A percentile compares a stretch with the other conserved stretches of the same genome.
phyloP scores from a whole-genome alignment of 1,140 invertebrate species.

The Leptonema lineaticorne region DNA sequence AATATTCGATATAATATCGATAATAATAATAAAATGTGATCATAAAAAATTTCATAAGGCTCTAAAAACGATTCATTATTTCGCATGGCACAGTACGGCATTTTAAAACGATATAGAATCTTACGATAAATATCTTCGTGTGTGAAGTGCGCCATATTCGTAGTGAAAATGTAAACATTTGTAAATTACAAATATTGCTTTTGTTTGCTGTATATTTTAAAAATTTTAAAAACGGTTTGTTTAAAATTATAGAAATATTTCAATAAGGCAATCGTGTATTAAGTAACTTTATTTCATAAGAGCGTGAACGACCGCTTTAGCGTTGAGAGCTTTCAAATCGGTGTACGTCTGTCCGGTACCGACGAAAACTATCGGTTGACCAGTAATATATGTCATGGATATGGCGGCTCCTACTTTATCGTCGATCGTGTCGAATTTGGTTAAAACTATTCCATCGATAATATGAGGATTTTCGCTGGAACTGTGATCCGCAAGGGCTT shows the following conservation, averaged over 20 bases:
- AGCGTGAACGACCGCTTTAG: conserved; percentile 93
- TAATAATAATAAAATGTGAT: neutral
- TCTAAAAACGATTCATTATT: neutral
- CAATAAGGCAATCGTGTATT: conserved; percentile 18
- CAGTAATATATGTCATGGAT: conserved; percentile 99
- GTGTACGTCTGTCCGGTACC: conserved; percentile 99
- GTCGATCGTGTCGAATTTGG: conserved; percentile 99
- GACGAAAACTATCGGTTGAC: conserved; percentile 99
- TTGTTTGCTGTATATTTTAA: neutral
- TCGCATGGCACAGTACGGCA: neutral
- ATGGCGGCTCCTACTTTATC: conserved; percentile 99
- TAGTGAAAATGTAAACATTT: neutral
- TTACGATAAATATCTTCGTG: neutral
- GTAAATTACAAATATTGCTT: no score
- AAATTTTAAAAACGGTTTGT: neutral
- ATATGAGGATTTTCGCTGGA: conserved; percentile 81
- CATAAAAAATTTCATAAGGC: conserved; percentile 2
- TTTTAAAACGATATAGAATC: neutral
- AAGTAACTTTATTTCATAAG: conserved; percentile 81
- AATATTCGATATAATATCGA: neutral
- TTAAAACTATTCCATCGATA: conserved; percentile 97
- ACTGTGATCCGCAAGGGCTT: conserved; percentile 89
- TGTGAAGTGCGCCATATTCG: neutral
- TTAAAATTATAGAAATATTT: neutral
- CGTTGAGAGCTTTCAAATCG: conserved; percentile 95